Percentiles rank a stretch among this genome's conserved stretches.
phyloP scores from a whole-genome alignment of 2,888 invertebrate genomes.

The Stenichneumon culpator region DNA sequence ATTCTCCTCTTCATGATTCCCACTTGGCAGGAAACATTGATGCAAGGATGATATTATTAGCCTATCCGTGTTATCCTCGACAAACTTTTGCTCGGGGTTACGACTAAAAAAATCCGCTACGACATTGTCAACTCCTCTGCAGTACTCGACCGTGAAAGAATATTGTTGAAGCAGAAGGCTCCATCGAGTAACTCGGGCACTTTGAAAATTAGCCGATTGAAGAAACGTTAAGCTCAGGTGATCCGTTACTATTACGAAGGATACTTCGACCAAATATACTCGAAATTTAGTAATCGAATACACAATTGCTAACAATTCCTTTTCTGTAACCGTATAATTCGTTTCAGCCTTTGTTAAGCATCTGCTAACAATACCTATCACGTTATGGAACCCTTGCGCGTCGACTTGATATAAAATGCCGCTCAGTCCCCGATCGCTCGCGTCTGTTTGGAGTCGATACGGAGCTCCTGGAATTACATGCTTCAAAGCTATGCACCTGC shows the following conservation, averaged over 20 bases:
- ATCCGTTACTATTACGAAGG: constrained; percentile 73
- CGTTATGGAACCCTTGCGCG: not conserved
- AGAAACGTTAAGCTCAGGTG: constrained; percentile 74
- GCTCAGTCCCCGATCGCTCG: constrained; percentile 55
- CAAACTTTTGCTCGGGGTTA: constrained; percentile 22
- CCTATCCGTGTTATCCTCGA: not conserved
- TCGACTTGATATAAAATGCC: constrained; percentile 63
- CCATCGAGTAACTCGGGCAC: constrained; percentile 73
- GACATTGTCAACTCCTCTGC: too few species aligned
- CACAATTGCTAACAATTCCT: constrained; percentile 49
- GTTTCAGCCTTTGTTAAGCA: constrained; percentile 28
- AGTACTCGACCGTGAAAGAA: constrained; percentile 67
- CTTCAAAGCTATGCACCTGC: constrained; percentile 41
- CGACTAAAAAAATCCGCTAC: too few species aligned
- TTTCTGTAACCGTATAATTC: constrained; percentile 48
- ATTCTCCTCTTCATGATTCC: not conserved
- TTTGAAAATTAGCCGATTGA: constrained; percentile 70
- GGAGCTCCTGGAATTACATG: constrained; percentile 28
- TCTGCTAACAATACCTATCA: constrained; percentile 13
- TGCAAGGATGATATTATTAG: not conserved
- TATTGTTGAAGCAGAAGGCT: constrained; percentile 72
- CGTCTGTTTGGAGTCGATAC: constrained; percentile 63
- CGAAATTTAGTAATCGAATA: constrained; percentile 50
- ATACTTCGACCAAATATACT: constrained; percentile 69
- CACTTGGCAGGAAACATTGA: not conserved